These are phyloP conservation scores for Philhelius pedissequus DNA, from an alignment of 2,888 invertebrate genomes.

Conservation along the genomic window DNA sequence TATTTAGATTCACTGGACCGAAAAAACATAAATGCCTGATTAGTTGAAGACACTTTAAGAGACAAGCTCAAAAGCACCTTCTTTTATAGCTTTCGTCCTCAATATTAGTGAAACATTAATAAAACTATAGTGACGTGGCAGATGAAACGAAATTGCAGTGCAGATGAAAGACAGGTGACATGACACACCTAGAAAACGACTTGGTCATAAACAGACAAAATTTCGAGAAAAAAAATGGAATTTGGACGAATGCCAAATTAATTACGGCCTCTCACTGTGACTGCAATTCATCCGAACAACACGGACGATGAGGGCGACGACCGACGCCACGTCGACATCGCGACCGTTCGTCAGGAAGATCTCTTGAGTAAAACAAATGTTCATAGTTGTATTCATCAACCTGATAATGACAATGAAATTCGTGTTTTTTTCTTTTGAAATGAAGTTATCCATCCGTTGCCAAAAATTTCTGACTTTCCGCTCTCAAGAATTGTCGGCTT, in stretches of 20 bases:
- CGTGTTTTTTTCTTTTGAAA: constrained; percentile 52
- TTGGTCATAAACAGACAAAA: constrained; percentile 42
- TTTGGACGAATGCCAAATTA: constrained; percentile 63
- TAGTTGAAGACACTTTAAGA: background rate
- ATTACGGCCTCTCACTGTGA: constrained; percentile 32
- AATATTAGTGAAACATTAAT: background rate
- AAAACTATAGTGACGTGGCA: constrained; percentile 12
- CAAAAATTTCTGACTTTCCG: constrained; percentile 46
- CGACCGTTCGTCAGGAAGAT: background rate
- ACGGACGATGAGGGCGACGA: background rate
- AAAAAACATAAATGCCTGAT: background rate
- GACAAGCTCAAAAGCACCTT: background rate
- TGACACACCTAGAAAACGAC: constrained; percentile 25
- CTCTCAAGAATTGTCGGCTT: constrained; percentile 29
- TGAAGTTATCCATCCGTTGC: constrained; percentile 19
- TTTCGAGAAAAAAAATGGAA: constrained; percentile 8
- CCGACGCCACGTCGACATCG: background rate
- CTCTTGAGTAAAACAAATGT: constrained; percentile 31
- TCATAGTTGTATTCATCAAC: constrained; percentile 55
- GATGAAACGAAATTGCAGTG: constrained; percentile 52
- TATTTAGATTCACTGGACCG: background rate
- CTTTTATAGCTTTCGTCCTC: background rate
- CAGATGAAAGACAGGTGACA: constrained; percentile 58
- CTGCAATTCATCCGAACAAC: constrained; percentile 23
- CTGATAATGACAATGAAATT: constrained; percentile 61